Conservation (phyloP, 1,140 invertebrate genomes). For the Venustaconcha ellipsiformis region DNA sequence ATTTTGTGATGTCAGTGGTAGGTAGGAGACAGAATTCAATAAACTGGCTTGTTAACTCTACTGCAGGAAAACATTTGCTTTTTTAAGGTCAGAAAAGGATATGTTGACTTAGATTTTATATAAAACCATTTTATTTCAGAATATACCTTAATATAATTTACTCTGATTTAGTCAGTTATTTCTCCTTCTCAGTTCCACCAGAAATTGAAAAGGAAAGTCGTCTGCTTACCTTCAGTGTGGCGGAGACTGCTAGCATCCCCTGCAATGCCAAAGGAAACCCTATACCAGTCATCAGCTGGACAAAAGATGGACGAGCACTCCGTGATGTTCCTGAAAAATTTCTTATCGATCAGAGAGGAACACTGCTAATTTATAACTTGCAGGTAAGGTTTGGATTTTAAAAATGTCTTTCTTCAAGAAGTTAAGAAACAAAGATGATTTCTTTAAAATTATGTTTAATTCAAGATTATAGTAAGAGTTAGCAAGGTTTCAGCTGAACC, state of each 20-base stretch:
- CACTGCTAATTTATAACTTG: conserved; percentile 49
- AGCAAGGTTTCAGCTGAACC: too few relatives aligned
- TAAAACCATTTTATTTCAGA: not conserved
- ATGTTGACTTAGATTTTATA: too few relatives aligned
- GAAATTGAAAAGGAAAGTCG: conserved; percentile 44
- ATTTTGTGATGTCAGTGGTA: too few relatives aligned
- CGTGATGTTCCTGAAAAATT: conserved; percentile 34
- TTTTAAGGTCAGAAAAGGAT: not conserved
- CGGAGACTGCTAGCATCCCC: conserved; percentile 48
- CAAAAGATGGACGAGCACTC: conserved; percentile 51
- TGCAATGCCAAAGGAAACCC: conserved; percentile 67
- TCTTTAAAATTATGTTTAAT: too few relatives aligned
- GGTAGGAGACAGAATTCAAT: too few relatives aligned
- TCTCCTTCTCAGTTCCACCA: conserved; percentile 56
- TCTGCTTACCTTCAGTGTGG: conserved; percentile 51
- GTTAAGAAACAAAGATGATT: too few relatives aligned
- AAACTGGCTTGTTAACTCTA: too few relatives aligned
- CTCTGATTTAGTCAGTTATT: not conserved
- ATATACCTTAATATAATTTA: not conserved
- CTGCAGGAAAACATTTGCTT: not conserved
- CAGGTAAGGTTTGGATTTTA: conserved; percentile 33
- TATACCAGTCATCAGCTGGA: conserved; percentile 59
- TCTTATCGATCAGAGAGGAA: conserved; percentile 39
- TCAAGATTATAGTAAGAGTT: too few relatives aligned
- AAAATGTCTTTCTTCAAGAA: not conserved